Evolutionary conservation across 2,888 invertebrate species (phyloP), one percentile per base, ranked within the genome.

Genomic region (Bedellia somnulentella): DNA sequence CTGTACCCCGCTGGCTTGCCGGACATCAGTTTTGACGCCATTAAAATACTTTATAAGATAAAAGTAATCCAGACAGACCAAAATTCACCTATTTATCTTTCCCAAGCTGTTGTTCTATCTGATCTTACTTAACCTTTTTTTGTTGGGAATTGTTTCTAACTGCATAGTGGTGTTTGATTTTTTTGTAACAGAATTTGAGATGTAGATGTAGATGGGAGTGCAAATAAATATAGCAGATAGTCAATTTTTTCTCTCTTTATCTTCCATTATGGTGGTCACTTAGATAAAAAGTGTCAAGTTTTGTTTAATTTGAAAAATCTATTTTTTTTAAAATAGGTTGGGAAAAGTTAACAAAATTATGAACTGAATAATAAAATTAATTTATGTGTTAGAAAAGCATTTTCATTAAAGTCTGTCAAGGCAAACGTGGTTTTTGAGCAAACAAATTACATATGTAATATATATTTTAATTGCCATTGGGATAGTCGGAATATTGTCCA

Each of bases 11-110:
- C 64, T 50, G 73, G 39, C 71, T 14, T 44, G 42, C 52, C 57
- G 62, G 67, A 75, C 73, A 75, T 55, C 53, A 44, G 58, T 67
- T 71, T 71, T 75, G 70, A 71, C 71, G 61, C 71, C 57, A 60
- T 61, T 55, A 35, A 60, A 71, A 71, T 71, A 61, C 43, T 39
- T 40, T n/a, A 29, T 34, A 28, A 57, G 67, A 70, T 70, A 71
- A 68, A 54, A 54, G 61, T 66, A 70, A 70, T 71, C 70, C 67
- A 45, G 40, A 45, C 48, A 66, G 68, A 68, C 71, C 70, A 61
- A 42, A 38, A 43, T 37, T 36, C 40, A 31, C 42, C 55, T 48
- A 57, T 64, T 62, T 54, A 62, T 67, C 63, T 60, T 54, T 50
- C 37, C 42, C 58, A 61, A 46, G 47, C 58, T 56, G 62, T 61